phyloP scores from a whole-genome alignment of 2,113 vertebrate genomes.

The Myotis yumanensis region DNA sequence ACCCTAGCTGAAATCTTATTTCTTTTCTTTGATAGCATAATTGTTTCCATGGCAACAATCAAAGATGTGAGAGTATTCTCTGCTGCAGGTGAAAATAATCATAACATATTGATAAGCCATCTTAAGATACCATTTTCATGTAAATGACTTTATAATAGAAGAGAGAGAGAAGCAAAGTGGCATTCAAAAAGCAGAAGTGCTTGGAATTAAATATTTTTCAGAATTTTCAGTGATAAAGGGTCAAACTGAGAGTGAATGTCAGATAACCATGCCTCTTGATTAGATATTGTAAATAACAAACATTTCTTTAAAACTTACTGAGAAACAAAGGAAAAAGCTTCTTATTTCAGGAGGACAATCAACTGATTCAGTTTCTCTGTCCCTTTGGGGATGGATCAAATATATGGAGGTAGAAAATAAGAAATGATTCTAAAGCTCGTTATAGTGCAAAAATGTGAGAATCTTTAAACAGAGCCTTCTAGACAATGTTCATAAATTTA shows the following conservation, averaged over 20 bases:
- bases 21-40: slow-evolving; percentile 47
- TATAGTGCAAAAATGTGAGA: neutral
- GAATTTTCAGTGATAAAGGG: neutral
- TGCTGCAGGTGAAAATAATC: slow-evolving; percentile 64
- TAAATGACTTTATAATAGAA: slow-evolving; percentile 28
- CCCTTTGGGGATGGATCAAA: neutral
- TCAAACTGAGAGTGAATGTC: neutral
- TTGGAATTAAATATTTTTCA: neutral
- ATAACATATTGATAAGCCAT: slow-evolving; percentile 71
- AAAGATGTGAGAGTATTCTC: slow-evolving; percentile 37
- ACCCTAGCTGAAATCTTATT: slow-evolving; percentile 58
- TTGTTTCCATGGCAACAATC: slow-evolving; percentile 67
- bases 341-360: neutral
- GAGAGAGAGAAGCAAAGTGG: neutral
- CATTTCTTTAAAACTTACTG: slow-evolving; percentile 1
- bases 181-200: slow-evolving; percentile 4
- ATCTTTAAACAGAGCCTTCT: neutral
- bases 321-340: neutral
- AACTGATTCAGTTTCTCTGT: neutral
- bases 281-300: neutral
- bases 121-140: slow-evolving; percentile 52
- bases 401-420: neutral
- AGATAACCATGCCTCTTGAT: neutral
- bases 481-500: neutral
- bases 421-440: neutral